These are phyloP conservation scores for Takifugu bimaculatus DNA, from an alignment of 2,113 vertebrate species.

Conservation along the genomic window DNA sequence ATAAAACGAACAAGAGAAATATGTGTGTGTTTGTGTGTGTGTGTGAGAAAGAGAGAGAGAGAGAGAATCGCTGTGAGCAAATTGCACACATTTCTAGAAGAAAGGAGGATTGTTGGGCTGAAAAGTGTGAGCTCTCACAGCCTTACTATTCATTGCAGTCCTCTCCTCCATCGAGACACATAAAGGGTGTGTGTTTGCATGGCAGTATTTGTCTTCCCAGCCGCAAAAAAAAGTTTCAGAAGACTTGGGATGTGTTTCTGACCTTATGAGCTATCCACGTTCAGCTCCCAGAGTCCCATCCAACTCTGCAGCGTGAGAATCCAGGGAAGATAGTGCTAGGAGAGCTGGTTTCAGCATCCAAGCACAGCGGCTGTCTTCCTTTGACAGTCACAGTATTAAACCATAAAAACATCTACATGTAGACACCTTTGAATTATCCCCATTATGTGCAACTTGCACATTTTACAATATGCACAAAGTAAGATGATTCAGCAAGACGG, in stretches of 20 bases:
- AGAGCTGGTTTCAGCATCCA: slow-evolving; percentile 26
- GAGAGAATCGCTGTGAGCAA: slow-evolving; percentile 66
- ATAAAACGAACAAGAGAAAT: slow-evolving; percentile 46
- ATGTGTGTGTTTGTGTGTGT: slow-evolving; percentile 46
- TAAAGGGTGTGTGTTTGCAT: slow-evolving; percentile 58
- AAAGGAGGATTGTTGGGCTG: slow-evolving; percentile 68
- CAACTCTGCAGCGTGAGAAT: slow-evolving; percentile 75
- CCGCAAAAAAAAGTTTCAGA: slow-evolving; percentile 69
- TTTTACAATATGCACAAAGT: no score
- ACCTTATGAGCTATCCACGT: slow-evolving; percentile 72
- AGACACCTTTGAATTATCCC: no score
- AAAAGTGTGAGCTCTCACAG: slow-evolving; percentile 72
- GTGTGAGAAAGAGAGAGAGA: no score
- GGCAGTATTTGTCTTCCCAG: slow-evolving; percentile 76
- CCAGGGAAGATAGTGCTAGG: slow-evolving; percentile 52
- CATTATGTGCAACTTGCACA: no score
- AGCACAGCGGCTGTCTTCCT: neutral
- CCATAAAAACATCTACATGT: no score
- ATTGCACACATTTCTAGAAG: slow-evolving; percentile 72
- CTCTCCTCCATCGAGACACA: slow-evolving; percentile 71
- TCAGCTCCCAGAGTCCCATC: slow-evolving; percentile 70
- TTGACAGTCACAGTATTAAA: neutral
- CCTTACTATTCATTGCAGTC: slow-evolving; percentile 70
- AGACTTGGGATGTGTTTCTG: slow-evolving; percentile 73
- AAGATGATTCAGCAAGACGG: slow-evolving; percentile 17